Evolutionary conservation across 2,888 invertebrate species (phyloP), one percentile per base, ranked within the genome.

Genomic region (Diabrotica balteata): DNA sequence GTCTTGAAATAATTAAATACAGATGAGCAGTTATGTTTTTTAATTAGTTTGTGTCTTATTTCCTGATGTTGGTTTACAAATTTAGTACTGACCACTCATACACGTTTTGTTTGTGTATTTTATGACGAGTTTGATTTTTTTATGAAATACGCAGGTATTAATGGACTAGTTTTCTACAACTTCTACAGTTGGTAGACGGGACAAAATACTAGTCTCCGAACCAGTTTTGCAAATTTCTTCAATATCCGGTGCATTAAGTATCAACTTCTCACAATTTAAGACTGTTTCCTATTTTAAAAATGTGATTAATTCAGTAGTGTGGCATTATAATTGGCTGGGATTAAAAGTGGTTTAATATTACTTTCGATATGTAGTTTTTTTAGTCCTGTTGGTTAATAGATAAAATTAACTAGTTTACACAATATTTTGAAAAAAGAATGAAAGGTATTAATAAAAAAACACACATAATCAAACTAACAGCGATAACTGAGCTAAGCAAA

Each of bases 231-330:
- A 53, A 60, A 64, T 68, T 11, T 60, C 43, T 45, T 43, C 44
- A 57, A 51, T 61, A 60, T 68, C 68, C 68, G 63, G 59, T 61
- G 68, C 61, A 64, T 50, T 51, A 46, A 60, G 17, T 10, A 53
- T 46, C 47, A 32, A 49, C 43, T 68, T 68, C 68, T 53, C 68
- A 68, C 61, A 64, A 64, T 58, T 61, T 61, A 47, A 60, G 60
- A 64, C 46, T 61, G 64, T 68, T 64, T 64, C 64, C 68, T 58
- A 47, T 64, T 61, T 57, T 64, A 22, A 55, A 51, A 64, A 61
- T 63, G 60, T 49, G 58, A 58, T 46, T 60, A 57, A 64, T 60
- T 64, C 64, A 64, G 64, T 59, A 60, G 43, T 43, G 55, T 50
- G 53, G 59, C 51, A 42, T 43, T 46, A 52, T 47, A 7, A 47